Evolutionary conservation across 2,113 vertebrate genomes (phyloP), one percentile per base, ranked within the genome.

Genomic region (Erythrocercus mccallii): DNA sequence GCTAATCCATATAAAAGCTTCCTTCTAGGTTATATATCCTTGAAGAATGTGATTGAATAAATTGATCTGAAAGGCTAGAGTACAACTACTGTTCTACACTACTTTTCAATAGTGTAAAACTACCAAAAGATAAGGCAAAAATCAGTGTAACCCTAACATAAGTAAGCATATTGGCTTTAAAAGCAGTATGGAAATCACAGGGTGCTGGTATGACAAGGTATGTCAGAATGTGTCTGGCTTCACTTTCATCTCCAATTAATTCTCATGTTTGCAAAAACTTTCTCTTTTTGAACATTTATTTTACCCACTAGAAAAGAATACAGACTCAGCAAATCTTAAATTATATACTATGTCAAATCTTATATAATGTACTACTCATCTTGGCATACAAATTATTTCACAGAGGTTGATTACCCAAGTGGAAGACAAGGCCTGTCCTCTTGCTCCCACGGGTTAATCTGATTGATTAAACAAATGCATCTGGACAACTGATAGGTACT

Each of bases 181-280:
- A 72, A 73, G 45, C 47, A 69, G 35, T 19, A 70, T n/a, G 53
- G 37, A 65, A 69, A n/a, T 47, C 35, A 31, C 44, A 76, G 45
- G 42, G 45, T 0, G 0, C 28, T 6, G 38, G 25, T 11, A 82
- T 1, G 14, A 65, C 1, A 1, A 40, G 28, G 64, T 78, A 37
- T 11, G 25, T 65, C 15, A 33, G 21, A 45, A 53, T 12, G 11
- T n/a, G 85, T 86, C 45, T 86, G 50, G 33, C 92, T 88, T 90
- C 50, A 62, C 44, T 78, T 88, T 38, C 30, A 47, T 47, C 50
- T 44, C 56, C n/a, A 47, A 17, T 69, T 80, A 86, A 31, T 62
- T 86, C 37, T 80, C 51, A 76, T 0, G 0, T 76, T 61, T 72
- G 48, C 50, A 66, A 50, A 90, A 86, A 31, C 22, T 23, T 69